Conservation (phyloP, 2,888 invertebrate genomes). For the Sminthurides aquaticus region DNA sequence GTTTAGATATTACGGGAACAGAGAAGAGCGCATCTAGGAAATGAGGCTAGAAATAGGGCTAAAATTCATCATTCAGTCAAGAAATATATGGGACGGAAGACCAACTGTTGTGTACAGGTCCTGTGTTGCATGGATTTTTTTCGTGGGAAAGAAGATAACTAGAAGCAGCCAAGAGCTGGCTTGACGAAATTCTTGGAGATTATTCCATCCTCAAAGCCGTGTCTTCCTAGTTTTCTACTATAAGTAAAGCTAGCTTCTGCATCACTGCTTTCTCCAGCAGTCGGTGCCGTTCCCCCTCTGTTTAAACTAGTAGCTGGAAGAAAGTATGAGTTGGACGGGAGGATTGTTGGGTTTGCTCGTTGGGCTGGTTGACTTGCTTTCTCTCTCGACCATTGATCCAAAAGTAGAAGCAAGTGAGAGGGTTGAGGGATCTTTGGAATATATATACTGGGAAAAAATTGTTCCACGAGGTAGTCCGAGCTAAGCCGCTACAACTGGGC, state of each 20-base stretch:
- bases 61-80: neutral
- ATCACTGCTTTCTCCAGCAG: no score
- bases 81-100: neutral
- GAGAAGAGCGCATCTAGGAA: neutral
- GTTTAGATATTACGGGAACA: no score
- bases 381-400: constrained; percentile 30
- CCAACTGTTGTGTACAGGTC: neutral
- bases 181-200: no score
- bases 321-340: no score
- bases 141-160: neutral
- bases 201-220: no score
- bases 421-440: constrained; percentile 8
- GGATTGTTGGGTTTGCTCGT: no score
- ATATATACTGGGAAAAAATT: constrained; percentile 9
- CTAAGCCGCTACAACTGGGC: neutral
- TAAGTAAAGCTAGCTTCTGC: no score
- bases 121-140: neutral
- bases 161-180: no score
- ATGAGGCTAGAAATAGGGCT: neutral
- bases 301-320: no score
- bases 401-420: constrained; percentile 25
- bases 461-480: constrained; percentile 7
- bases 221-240: no score
- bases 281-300: no score
- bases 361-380: neutral